phyloP scores from a whole-genome alignment of 2,797 vertebrate genomes.

The Vespertilio murinus region DNA sequence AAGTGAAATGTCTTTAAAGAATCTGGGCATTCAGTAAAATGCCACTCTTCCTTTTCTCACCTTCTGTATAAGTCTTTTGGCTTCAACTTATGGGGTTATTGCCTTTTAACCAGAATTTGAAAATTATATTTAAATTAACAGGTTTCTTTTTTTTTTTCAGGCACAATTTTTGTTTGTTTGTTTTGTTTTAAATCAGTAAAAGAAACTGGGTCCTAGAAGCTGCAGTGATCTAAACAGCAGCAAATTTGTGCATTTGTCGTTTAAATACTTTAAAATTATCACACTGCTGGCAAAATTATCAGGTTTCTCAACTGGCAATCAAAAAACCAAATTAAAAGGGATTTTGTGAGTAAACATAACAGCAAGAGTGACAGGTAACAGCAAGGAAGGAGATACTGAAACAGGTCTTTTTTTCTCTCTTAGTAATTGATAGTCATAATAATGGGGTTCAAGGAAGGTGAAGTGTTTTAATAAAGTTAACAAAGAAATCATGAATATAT shows the following conservation, averaged over 20 bases:
- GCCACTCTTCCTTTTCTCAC: neutral
- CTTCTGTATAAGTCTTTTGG: neutral
- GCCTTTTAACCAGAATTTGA: neutral
- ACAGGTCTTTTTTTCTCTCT: neutral
- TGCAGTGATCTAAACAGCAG: constrained; percentile 89
- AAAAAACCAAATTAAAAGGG: constrained; percentile 2
- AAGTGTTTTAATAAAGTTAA: neutral
- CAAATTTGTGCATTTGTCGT: constrained; percentile 85
- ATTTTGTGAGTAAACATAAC: neutral
- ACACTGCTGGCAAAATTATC: constrained; percentile 86
- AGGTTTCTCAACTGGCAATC: neutral
- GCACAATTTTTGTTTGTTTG: constrained; percentile 91
- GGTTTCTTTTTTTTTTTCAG: too few relatives aligned
- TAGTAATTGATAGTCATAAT: neutral
- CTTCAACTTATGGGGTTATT: neutral
- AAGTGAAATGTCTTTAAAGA: neutral
- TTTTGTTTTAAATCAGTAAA: constrained; percentile 91
- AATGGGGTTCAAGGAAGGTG: neutral
- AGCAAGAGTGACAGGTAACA: neutral
- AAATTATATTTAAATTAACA: constrained; percentile 15
- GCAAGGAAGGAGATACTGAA: neutral
- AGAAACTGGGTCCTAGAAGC: constrained; percentile 89
- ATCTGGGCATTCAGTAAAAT: neutral
- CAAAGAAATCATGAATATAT: neutral
- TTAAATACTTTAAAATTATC: constrained; percentile 88